phyloP scores from a whole-genome alignment of 2,888 invertebrate species.

The Drosophila algonquin region DNA sequence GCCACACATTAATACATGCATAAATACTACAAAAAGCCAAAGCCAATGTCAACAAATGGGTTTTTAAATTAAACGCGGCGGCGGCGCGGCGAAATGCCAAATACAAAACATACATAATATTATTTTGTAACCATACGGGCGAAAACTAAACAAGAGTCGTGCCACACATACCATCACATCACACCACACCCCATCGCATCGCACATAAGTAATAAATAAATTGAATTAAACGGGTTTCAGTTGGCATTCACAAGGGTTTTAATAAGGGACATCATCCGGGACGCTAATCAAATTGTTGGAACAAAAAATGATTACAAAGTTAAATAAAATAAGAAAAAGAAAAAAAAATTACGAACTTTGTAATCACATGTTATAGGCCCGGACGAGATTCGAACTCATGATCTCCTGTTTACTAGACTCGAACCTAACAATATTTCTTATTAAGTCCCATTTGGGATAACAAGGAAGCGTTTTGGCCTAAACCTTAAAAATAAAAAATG shows the following conservation, averaged over 20 bases:
- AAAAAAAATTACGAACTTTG: not conserved
- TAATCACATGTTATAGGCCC: conserved; percentile 83
- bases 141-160: conserved; percentile 42
- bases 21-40: too few species aligned
- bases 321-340: not conserved
- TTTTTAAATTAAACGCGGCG: too few species aligned
- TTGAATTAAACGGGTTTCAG: conserved; percentile 48
- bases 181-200: too few species aligned
- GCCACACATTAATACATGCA: not conserved
- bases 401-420: conserved; percentile 91
- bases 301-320: not conserved
- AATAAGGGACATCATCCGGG: conserved; percentile 25
- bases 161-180: conserved; percentile 4
- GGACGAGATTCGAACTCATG: conserved; percentile 90
- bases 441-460: too few species aligned
- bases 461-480: too few species aligned
- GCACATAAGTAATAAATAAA: conserved; percentile 53
- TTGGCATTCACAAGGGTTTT: too few species aligned
- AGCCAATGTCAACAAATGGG: too few species aligned
- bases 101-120: conserved; percentile 48
- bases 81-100: conserved; percentile 5
- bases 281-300: conserved; percentile 36
- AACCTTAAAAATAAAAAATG: too few species aligned
- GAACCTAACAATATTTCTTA: too few species aligned
- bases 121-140: conserved; percentile 48